Base-by-base conservation (phyloP, 2,113 vertebrate genomes). In the Pterocles burchelli region DNA sequence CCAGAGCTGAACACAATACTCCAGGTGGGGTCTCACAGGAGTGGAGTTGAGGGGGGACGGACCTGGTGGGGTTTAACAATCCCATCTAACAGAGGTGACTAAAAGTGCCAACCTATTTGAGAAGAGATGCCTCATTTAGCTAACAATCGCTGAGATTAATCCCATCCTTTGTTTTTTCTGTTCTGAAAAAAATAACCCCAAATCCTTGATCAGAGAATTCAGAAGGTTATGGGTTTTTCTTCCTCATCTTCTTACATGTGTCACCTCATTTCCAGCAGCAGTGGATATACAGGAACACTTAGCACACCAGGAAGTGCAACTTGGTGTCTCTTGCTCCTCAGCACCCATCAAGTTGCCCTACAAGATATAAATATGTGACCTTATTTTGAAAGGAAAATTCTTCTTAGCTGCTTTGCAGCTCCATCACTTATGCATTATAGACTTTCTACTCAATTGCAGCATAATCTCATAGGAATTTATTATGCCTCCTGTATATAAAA, bases 391-490 rank as follows among this genome's bases (percentile, higher is more conserved):
- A 95, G 74, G 63, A 91, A 97, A 97, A 82, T 83, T 45, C 91
- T 97, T 82, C 85, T 78, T 89, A 73, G 93, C 70, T 78, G 57
- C 63, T 88, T 83, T 95, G 86, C 79, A 90, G 93, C 65, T 95
- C 93, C 84, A 93, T 97, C 92, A 78, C 82, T 90, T 96, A 83
- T 41, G 78, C 68, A 51, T 97, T 93, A 94, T 95, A 97, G 95
- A 96, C 81, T 91, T 96, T 97, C 94, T 91, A 97, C 92, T 97
- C 94, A 90, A 93, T 96, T 90, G 93, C 62, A 93, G 96, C 75
- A 87, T 95, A 95, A 96, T 97, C 95, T 97, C 94, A 79, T 63
- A 95, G 93, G 96, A 97, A 96, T 96, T 95, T 95, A 93, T 96
- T 96, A 92, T 89, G 87, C 82, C 74, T 76, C 88, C 92, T 97